Evolutionary conservation across 2,797 vertebrate genomes (phyloP), one percentile per base, ranked within the genome.

Genomic region (Lagodon rhomboides): DNA sequence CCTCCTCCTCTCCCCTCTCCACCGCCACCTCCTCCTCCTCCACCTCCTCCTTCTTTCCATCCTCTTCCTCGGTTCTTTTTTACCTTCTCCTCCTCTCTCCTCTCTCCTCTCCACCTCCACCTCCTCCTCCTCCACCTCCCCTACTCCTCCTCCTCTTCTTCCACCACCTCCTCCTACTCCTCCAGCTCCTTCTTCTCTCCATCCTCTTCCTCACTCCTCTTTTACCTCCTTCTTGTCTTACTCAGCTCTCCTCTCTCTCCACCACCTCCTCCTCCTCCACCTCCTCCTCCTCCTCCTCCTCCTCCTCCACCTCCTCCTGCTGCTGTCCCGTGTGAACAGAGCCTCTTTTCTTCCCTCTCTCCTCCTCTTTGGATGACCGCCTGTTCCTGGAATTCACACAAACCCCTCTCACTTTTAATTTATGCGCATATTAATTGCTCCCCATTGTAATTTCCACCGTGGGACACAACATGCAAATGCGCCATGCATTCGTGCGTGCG

Each of bases 381-480:
- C 91, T 94, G 94, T 93, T 93, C 89, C 92, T 91, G 89, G 91
- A 93, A 95, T 95, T 90, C 87, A 93, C 87, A 93, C 30, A 89
- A 85, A 84, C 90, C 83, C 81, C 94, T 95, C 92, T 92, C 92
- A 84, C 89, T 95, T 93, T 95, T 96, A 96, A 96, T 95, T 95
- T 95, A 96, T 96, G 95, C 83, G 93, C 95, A 96, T 96, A 94
- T 96, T 96, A 96, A 96, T 95, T 95, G 89, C 83, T 81, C 83
- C 66, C 94, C 82, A 94, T 96, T 96, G 95, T 96, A 92, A 93
- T 95, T 95, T 93, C 91, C 93, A 95, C 94, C 95, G 95, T 95
- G 94, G 95, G 95, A 95, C 87, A 94, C 91, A 89, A 90, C 94
- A 95, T 95, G 95, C 94, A 96, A 95, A 95, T 95, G 85, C 77